Evolutionary conservation across 2,113 vertebrate genomes (phyloP).

Genomic region (Pedionomus torquatus): DNA sequence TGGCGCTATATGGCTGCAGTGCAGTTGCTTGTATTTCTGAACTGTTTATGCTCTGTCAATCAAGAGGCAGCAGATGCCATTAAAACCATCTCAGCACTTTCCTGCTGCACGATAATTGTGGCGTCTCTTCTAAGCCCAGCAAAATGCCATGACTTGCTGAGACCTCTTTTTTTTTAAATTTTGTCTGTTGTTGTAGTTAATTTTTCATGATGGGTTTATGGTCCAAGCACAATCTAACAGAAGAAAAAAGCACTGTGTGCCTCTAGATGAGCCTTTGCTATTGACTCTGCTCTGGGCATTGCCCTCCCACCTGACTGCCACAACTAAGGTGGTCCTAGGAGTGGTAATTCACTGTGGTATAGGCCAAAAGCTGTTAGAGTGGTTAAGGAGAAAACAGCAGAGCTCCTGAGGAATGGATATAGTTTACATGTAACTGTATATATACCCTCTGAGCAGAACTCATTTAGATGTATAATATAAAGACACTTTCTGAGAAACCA

Average conservation of each 20-base stretch:
- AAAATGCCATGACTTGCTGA: background rate
- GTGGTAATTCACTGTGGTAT: background rate
- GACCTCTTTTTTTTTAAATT: background rate
- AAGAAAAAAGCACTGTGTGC: background rate
- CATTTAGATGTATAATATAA: background rate
- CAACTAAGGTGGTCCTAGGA: background rate
- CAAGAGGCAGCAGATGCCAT: background rate
- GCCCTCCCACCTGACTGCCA: background rate
- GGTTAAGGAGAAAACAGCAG: background rate
- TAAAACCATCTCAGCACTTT: slow-evolving; percentile 15
- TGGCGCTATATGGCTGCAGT: background rate
- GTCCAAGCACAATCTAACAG: background rate
- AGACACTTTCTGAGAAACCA: background rate
- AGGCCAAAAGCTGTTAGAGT: background rate
- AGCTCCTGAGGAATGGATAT: background rate
- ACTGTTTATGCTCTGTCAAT: slow-evolving; percentile 21
- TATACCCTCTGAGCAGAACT: background rate
- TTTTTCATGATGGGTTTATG: background rate
- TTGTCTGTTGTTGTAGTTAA: background rate
- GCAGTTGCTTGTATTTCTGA: background rate
- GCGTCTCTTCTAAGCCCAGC: background rate
- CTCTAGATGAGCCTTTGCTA: background rate
- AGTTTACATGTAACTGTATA: background rate
- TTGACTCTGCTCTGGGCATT: background rate
- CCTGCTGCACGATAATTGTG: background rate